These are phyloP conservation scores for Zhuqinia jingwanae DNA, from an alignment of 2,888 invertebrate species.

Conservation along the genomic window DNA sequence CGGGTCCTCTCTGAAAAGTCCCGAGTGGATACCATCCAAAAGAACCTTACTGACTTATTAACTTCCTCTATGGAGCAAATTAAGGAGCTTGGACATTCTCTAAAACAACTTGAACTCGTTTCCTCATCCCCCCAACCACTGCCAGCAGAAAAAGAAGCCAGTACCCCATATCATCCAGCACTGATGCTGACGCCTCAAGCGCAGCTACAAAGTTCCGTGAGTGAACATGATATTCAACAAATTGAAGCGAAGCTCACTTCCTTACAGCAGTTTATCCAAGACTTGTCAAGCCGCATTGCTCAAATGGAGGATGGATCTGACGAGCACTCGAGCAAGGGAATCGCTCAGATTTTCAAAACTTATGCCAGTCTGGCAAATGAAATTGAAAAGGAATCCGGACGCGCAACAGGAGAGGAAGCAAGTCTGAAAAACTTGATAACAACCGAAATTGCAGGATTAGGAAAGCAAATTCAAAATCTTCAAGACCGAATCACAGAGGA, in stretches of 20 bases:
- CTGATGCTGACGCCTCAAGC: background rate
- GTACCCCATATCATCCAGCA: conserved; percentile 8
- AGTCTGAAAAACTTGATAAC: conserved; percentile 40
- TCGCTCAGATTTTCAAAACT: conserved; percentile 63
- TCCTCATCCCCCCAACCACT: background rate
- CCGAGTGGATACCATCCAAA: conserved; percentile 55
- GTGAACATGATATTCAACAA: conserved; percentile 47
- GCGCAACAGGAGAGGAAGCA: conserved; percentile 53
- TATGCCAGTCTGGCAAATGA: conserved; percentile 65
- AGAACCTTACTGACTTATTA: conserved; percentile 54
- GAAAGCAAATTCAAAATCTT: conserved; percentile 48
- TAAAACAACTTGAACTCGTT: conserved; percentile 7
- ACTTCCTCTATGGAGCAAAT: conserved; percentile 16
- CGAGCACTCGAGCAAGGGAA: conserved; percentile 44
- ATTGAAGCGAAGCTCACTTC: conserved; percentile 38
- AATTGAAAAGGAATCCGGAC: conserved; percentile 57
- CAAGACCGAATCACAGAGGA: conserved; percentile 64
- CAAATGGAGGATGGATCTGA: conserved; percentile 51
- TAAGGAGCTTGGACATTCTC: conserved; percentile 12
- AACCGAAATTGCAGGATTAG: conserved; percentile 31
- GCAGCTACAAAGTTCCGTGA: conserved; percentile 2
- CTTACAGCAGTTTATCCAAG: conserved; percentile 52
- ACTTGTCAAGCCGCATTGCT: conserved; percentile 37
- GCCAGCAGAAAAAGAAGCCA: background rate
- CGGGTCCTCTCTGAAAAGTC: conserved; percentile 56